Conservation (phyloP, 2,888 invertebrate species). For the Hartigia nigra region DNA sequence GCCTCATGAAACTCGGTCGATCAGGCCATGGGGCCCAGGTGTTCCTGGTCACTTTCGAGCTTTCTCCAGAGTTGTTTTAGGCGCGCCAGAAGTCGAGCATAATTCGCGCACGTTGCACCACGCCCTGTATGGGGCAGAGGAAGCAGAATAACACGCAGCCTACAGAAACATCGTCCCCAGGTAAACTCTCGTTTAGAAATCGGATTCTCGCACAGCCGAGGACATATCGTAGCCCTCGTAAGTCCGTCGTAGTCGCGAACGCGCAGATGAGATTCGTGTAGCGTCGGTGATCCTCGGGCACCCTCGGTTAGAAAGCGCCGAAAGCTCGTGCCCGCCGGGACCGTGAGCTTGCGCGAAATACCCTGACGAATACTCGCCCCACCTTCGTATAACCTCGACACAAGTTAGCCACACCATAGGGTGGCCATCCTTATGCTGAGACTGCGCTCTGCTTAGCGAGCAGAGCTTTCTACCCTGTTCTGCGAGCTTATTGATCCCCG, state of each 20-base stretch:
- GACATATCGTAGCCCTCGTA: slow-evolving; percentile 46
- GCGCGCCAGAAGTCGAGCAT: slow-evolving; percentile 8
- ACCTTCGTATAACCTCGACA: neutral
- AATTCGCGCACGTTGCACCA: slow-evolving; percentile 15
- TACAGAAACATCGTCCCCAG: neutral
- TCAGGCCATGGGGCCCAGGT: slow-evolving; percentile 49
- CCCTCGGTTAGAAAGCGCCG: slow-evolving; percentile 9
- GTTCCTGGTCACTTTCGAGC: slow-evolving; percentile 13
- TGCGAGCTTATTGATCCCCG: slow-evolving; percentile 50
- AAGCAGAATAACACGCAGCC: neutral
- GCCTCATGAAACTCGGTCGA: slow-evolving; percentile 57
- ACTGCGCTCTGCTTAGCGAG: neutral
- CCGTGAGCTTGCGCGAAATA: slow-evolving; percentile 2
- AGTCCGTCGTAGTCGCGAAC: slow-evolving; percentile 39
- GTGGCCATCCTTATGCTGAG: neutral
- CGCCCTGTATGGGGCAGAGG: slow-evolving; percentile 7
- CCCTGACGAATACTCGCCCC: neutral
- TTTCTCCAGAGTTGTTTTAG: neutral
- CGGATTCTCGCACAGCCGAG: slow-evolving; percentile 30
- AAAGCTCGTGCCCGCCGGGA: slow-evolving; percentile 5
- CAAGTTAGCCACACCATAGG: neutral
- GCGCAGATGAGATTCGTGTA: slow-evolving; percentile 30
- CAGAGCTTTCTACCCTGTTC: slow-evolving; percentile 29
- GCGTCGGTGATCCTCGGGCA: slow-evolving; percentile 15
- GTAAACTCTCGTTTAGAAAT: neutral